These are phyloP conservation scores for Nerophis lumbriciformis DNA, from an alignment of 2,113 vertebrate species.

Conservation along the genomic window DNA sequence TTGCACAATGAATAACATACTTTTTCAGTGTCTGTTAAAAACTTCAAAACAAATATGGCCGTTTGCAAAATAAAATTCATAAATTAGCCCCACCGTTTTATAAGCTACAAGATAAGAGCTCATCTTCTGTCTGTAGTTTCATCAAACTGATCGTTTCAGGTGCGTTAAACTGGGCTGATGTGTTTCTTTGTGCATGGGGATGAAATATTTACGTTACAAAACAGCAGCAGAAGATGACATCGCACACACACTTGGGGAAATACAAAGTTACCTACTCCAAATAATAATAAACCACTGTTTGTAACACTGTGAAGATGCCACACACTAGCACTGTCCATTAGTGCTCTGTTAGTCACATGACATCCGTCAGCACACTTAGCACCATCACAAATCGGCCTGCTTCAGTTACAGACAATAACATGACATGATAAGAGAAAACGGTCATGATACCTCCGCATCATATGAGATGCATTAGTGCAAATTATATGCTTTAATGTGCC, in stretches of 20 bases:
- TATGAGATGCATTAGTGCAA: constrained; percentile 57
- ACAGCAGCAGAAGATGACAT: constrained; percentile 22
- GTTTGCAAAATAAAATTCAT: too few species aligned
- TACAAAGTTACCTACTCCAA: constrained; percentile 16
- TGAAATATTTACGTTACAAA: constrained; percentile 22
- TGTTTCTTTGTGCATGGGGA: constrained; percentile 28
- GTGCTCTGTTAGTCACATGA: constrained; percentile 23
- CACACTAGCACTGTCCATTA: neutral
- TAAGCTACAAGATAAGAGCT: too few species aligned
- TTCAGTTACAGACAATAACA: constrained; percentile 4
- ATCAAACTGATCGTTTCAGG: neutral
- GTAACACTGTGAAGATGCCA: constrained; percentile 12
- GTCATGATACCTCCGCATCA: constrained; percentile 30
- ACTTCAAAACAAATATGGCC: too few species aligned
- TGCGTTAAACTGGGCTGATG: constrained; percentile 1
- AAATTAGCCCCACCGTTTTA: too few species aligned
- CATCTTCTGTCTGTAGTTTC: too few species aligned
- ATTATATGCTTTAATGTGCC: constrained; percentile 44
- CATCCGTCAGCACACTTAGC: constrained; percentile 37
- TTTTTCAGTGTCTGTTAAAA: too few species aligned
- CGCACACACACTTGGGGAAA: constrained; percentile 19
- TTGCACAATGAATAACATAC: too few species aligned
- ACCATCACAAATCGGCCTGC: constrained; percentile 30
- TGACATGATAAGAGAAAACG: constrained; percentile 14
- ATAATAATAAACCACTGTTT: constrained; percentile 18